phyloP scores from a whole-genome alignment of 2,888 invertebrate species.

The Crematogaster levior region DNA sequence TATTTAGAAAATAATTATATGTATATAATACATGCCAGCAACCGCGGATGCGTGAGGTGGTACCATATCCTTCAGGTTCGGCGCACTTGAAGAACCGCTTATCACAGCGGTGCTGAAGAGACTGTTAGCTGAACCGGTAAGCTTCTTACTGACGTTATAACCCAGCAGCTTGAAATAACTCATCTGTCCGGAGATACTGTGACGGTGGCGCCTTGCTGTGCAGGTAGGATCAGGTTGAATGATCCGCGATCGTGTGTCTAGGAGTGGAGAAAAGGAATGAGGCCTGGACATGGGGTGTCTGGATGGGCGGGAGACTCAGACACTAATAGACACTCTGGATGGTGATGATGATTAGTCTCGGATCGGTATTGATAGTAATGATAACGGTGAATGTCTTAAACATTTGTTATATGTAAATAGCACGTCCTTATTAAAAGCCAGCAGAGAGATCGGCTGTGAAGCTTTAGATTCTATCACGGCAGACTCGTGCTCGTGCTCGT shows the following conservation, averaged over 20 bases:
- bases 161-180: constrained; percentile 96
- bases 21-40: constrained; percentile 83
- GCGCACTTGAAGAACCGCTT: constrained; percentile 96
- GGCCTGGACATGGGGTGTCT: constrained; percentile 77
- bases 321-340: constrained; percentile 62
- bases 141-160: constrained; percentile 90
- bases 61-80: constrained; percentile 95
- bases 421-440: constrained; percentile 52
- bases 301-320: constrained; percentile 46
- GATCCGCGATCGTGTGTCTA: constrained; percentile 84
- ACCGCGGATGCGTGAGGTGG: constrained; percentile 90
- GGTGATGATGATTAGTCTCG: constrained; percentile 61
- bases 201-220: constrained; percentile 94
- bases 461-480: constrained; percentile 18
- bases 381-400: constrained; percentile 60
- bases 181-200: constrained; percentile 98
- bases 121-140: constrained; percentile 91
- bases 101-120: constrained; percentile 98
- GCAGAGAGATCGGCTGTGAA: constrained; percentile 39
- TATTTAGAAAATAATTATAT: too few species aligned
- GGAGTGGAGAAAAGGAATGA: constrained; percentile 83
- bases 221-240: constrained; percentile 85
- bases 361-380: constrained; percentile 65
- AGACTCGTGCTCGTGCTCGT: constrained; percentile 39
- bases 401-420: constrained; percentile 37